These are phyloP conservation scores for Neoseiulus cucumeris DNA, from an alignment of 1,140 invertebrate genomes.

Conservation along the genomic window DNA sequence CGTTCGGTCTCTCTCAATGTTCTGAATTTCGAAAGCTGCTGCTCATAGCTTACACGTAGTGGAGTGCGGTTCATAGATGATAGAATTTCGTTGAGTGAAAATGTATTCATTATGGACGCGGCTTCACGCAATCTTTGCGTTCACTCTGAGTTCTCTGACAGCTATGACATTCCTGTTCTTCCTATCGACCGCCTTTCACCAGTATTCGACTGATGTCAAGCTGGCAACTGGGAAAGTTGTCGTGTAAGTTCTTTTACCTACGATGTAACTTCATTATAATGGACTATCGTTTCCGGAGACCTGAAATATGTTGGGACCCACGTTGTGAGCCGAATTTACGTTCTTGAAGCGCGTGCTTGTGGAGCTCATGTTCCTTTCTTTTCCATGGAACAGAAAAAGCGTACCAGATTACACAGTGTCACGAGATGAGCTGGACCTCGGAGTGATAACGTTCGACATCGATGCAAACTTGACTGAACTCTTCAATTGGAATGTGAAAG, in stretches of 20 bases:
- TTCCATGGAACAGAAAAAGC: slow-evolving; percentile 51
- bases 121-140: slow-evolving; percentile 84
- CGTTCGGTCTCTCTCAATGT: too few relatives aligned
- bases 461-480: slow-evolving; percentile 66
- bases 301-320: too few relatives aligned
- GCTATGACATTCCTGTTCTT: slow-evolving; percentile 87
- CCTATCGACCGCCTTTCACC: slow-evolving; percentile 77
- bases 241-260: slow-evolving; percentile 49
- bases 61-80: too few relatives aligned
- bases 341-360: too few relatives aligned
- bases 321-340: too few relatives aligned
- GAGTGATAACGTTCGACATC: slow-evolving; percentile 81
- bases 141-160: slow-evolving; percentile 83
- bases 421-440: slow-evolving; percentile 82
- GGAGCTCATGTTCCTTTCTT: too few relatives aligned
- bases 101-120: slow-evolving; percentile 86
- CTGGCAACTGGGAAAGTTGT: slow-evolving; percentile 76
- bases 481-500: slow-evolving; percentile 99
- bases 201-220: slow-evolving; percentile 58
- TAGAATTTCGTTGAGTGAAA: slow-evolving; percentile 2
- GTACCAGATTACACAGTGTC: slow-evolving; percentile 85
- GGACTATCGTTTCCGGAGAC: too few relatives aligned
- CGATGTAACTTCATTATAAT: too few relatives aligned
- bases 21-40: too few relatives aligned
- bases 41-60: too few relatives aligned